These are phyloP conservation scores for Podilymbus podiceps DNA, from an alignment of 2,113 vertebrate genomes.

Conservation along the genomic window DNA sequence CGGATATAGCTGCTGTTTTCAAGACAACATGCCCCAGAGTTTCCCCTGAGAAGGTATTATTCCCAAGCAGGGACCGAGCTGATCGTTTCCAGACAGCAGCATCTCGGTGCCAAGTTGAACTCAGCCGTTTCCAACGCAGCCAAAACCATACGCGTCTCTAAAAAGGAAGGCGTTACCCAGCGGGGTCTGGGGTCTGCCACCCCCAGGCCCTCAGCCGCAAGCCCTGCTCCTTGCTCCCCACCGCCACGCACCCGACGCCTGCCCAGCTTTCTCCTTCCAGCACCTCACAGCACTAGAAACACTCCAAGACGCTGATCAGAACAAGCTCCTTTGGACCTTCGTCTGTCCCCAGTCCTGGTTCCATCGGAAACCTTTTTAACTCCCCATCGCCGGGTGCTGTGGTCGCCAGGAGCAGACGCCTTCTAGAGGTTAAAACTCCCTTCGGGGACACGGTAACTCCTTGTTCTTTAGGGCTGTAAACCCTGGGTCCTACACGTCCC, in stretches of 20 bases:
- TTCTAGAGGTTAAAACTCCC: neutral
- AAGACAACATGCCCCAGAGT: neutral
- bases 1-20: neutral
- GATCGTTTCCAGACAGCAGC: neutral
- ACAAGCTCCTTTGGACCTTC: neutral
- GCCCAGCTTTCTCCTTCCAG: neutral
- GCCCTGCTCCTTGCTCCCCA: neutral
- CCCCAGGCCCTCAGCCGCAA: conserved; percentile 22
- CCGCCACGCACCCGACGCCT: accelerated
- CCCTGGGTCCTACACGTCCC: neutral
- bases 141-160: neutral
- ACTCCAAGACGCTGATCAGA: neutral
- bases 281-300: neutral
- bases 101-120: accelerated
- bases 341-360: neutral
- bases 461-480: neutral
- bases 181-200: neutral
- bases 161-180: neutral
- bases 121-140: neutral
- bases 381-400: accelerated
- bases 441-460: neutral
- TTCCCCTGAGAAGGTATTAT: neutral
- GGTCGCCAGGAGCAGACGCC: neutral
- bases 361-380: neutral
- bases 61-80: neutral